A percentile compares a stretch with the other conserved stretches of the same genome.
phyloP scores from a whole-genome alignment of 2,888 invertebrate species.

The Plagodis dolabraria region DNA sequence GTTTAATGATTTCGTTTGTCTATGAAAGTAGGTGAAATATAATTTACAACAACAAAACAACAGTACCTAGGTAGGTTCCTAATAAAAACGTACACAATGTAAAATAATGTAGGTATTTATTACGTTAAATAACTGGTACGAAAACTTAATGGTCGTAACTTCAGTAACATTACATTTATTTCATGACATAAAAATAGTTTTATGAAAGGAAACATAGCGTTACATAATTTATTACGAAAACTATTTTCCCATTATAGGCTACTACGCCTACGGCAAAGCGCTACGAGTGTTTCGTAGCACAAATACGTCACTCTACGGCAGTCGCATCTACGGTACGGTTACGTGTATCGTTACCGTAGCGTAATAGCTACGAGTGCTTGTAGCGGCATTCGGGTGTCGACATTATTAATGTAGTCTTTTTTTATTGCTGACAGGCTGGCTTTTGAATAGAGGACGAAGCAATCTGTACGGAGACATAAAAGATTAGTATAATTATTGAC shows the following conservation, averaged over 20 bases:
- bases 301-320: not conserved
- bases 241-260: not conserved
- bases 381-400: too few relatives aligned
- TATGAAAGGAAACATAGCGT: constrained; percentile 6
- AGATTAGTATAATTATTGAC: too few relatives aligned
- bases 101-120: constrained; percentile 1
- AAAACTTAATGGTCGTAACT: constrained; percentile 21
- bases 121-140: constrained; percentile 14
- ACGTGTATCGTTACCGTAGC: too few relatives aligned
- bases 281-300: constrained; percentile 2
- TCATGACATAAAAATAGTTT: constrained; percentile 12
- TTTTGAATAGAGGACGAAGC: too few relatives aligned
- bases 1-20: too few relatives aligned
- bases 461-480: too few relatives aligned
- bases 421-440: too few relatives aligned
- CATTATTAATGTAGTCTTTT: too few relatives aligned
- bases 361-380: too few relatives aligned
- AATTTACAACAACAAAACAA: not conserved
- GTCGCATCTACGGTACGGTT: too few relatives aligned
- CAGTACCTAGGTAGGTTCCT: not conserved
- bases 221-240: not conserved
- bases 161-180: constrained; percentile 14
- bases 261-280: constrained; percentile 12
- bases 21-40: too few relatives aligned
- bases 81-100: not conserved